A percentile compares a stretch with the other conserved stretches of the same genome.
phyloP scores from a whole-genome alignment of 1,140 invertebrate species.

The Pristionchus pacificus region DNA sequence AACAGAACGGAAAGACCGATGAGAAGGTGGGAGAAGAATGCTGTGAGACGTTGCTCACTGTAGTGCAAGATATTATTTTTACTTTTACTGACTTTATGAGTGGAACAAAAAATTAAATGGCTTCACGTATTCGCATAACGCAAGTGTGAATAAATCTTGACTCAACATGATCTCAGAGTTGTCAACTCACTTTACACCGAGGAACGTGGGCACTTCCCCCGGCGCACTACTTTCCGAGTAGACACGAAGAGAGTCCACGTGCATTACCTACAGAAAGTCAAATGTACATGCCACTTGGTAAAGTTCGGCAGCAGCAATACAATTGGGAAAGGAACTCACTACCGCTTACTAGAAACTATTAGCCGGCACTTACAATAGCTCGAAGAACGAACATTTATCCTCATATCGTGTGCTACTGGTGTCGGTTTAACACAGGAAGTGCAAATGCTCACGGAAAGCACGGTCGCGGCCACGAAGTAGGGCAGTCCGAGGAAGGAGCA shows the following conservation, averaged over 20 bases:
- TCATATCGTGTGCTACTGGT: neutral
- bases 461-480: conserved; percentile 63
- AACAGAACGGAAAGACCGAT: conserved; percentile 59
- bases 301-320: too few species aligned
- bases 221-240: conserved; percentile 56
- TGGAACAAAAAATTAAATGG: too few species aligned
- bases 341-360: too few species aligned
- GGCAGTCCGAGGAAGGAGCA: conserved; percentile 61
- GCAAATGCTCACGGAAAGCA: conserved; percentile 58
- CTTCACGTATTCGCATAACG: too few species aligned
- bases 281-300: too few species aligned
- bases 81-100: too few species aligned
- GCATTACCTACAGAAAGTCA: too few species aligned
- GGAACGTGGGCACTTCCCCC: conserved; percentile 58
- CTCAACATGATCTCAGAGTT: conserved; percentile 19
- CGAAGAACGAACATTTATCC: too few species aligned
- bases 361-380: too few species aligned
- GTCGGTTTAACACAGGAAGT: too few species aligned
- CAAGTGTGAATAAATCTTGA: neutral
- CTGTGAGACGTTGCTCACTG: conserved; percentile 60
- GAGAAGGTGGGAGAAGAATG: conserved; percentile 57
- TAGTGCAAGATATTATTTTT: too few species aligned
- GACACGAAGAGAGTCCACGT: conserved; percentile 57
- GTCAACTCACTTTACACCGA: conserved; percentile 55
- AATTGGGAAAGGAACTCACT: too few species aligned